These are phyloP conservation scores for Zelostemma sp. DNA, from an alignment of 1,140 invertebrate species.

Conservation along the genomic window DNA sequence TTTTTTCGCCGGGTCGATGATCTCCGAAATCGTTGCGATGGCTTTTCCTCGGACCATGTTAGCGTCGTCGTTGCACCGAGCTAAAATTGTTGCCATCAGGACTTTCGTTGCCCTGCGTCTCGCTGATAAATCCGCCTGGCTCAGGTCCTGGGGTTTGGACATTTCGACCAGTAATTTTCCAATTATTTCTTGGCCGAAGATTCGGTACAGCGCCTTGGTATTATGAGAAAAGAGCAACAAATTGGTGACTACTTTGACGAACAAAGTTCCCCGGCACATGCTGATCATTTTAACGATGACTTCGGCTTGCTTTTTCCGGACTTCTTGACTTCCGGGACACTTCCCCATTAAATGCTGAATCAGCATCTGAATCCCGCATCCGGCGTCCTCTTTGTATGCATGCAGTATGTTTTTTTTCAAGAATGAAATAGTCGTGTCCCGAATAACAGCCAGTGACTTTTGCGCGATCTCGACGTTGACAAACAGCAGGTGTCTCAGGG, in stretches of 20 bases:
- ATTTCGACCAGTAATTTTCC: slow-evolving; percentile 65
- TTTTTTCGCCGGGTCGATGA: slow-evolving; percentile 63
- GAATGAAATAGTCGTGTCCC: slow-evolving; percentile 71
- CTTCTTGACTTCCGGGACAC: slow-evolving; percentile 74
- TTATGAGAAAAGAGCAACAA: slow-evolving; percentile 70
- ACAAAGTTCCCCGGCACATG: slow-evolving; percentile 59
- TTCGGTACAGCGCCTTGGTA: slow-evolving; percentile 67
- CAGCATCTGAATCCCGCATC: slow-evolving; percentile 65
- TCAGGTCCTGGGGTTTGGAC: slow-evolving; percentile 5
- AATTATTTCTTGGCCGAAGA: slow-evolving; percentile 74
- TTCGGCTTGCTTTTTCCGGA: slow-evolving; percentile 70
- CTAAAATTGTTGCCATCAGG: slow-evolving; percentile 69
- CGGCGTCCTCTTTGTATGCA: slow-evolving; percentile 57
- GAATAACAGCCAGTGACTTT: slow-evolving; percentile 62
- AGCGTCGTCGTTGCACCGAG: slow-evolving; percentile 72
- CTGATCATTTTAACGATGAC: slow-evolving; percentile 69
- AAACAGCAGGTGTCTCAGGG: slow-evolving; percentile 68
- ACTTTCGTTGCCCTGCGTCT: slow-evolving; percentile 60
- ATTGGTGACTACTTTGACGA: slow-evolving; percentile 67
- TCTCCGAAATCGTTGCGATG: slow-evolving; percentile 70
- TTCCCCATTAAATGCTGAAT: slow-evolving; percentile 74
- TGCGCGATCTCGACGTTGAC: slow-evolving; percentile 61
- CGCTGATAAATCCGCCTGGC: slow-evolving; percentile 4
- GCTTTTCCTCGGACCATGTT: slow-evolving; percentile 71
- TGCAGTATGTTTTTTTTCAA: slow-evolving; percentile 67